phyloP scores from a whole-genome alignment of 2,797 vertebrate species.

The Distichodus sexfasciatus region DNA sequence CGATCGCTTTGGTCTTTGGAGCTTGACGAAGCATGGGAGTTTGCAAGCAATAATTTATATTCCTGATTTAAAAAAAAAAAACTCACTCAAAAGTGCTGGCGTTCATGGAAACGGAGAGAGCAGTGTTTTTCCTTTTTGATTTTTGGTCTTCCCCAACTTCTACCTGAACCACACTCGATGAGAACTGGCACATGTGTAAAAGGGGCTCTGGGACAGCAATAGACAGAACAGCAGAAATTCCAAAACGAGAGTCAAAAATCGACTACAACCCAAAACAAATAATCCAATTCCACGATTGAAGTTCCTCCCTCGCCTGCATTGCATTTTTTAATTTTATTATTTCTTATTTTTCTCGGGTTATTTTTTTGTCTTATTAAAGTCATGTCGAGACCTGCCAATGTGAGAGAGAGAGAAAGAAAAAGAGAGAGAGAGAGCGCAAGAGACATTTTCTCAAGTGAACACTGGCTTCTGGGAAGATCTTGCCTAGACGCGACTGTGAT shows the following conservation, averaged over 20 bases:
- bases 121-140: slow-evolving; percentile 86
- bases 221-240: slow-evolving; percentile 81
- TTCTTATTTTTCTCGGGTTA: too few species aligned
- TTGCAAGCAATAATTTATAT: slow-evolving; percentile 58
- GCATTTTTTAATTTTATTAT: not conserved
- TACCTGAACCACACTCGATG: slow-evolving; percentile 91
- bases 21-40: slow-evolving; percentile 70
- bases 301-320: slow-evolving; percentile 94
- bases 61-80: too few species aligned
- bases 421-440: too few species aligned
- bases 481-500: slow-evolving; percentile 92
- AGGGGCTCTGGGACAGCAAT: slow-evolving; percentile 77
- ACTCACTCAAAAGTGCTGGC: slow-evolving; percentile 71
- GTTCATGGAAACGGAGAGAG: slow-evolving; percentile 91
- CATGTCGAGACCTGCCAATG: slow-evolving; percentile 99
- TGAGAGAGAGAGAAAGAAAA: too few species aligned
- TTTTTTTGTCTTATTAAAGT: slow-evolving; percentile 82
- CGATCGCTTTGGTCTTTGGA: slow-evolving; percentile 64
- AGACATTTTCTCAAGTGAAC: slow-evolving; percentile 99
- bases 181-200: slow-evolving; percentile 98
- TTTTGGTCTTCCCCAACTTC: too few species aligned
- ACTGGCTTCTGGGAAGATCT: slow-evolving; percentile 98
- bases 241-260: slow-evolving; percentile 73
- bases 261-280: slow-evolving; percentile 11
- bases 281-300: slow-evolving; percentile 71